Evolutionary conservation across 1,140 invertebrate species (phyloP).

Genomic region (Hormaphis cornu): DNA sequence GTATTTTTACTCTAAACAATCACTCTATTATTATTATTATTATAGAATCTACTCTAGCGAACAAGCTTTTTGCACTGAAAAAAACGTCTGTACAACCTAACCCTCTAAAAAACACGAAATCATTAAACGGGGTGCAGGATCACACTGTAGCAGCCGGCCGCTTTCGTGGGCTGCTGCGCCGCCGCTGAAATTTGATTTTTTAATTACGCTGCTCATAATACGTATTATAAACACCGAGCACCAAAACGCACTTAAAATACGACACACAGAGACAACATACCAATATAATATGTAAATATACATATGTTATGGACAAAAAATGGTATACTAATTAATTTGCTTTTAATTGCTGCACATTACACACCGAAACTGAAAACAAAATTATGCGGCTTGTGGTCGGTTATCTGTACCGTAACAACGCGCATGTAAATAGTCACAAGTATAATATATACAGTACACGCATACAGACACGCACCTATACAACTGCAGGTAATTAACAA

Average conservation of each 20-base stretch:
- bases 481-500: background rate
- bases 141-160: background rate
- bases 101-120: conserved; percentile 13
- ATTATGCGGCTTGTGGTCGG: background rate
- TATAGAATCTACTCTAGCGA: too few relatives aligned
- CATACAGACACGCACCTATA: background rate
- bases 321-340: conserved; percentile 2
- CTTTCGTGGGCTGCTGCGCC: background rate
- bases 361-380: conserved; percentile 1
- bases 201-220: background rate
- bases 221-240: background rate
- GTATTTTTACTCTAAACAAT: too few relatives aligned
- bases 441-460: background rate
- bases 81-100: too few relatives aligned
- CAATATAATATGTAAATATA: too few relatives aligned
- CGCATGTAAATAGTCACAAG: conserved; percentile 17
- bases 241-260: too few relatives aligned
- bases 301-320: background rate
- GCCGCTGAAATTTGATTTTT: too few relatives aligned
- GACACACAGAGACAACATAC: too few relatives aligned
- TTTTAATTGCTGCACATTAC: background rate
- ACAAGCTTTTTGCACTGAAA: too few relatives aligned
- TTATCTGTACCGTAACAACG: conserved; percentile 1
- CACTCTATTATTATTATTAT: too few relatives aligned
- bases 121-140: background rate